phyloP scores from a whole-genome alignment of 1,140 invertebrate genomes.

The Hypsibius dujardini region DNA sequence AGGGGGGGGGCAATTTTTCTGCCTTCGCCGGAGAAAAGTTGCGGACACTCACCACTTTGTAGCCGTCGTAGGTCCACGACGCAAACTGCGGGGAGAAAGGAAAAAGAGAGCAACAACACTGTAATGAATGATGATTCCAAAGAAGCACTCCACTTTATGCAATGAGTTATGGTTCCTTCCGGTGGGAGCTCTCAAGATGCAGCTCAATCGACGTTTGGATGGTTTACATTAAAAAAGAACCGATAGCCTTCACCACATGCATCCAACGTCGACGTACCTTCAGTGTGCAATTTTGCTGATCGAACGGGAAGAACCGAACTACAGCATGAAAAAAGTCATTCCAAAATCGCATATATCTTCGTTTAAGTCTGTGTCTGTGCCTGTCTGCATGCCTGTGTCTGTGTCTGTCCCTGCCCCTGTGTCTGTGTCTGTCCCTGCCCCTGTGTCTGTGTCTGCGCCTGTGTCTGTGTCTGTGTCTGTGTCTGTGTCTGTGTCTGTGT shows the following conservation, averaged over 20 bases:
- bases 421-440: no score
- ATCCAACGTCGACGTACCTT: conserved; percentile 37
- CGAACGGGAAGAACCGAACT: conserved; percentile 85
- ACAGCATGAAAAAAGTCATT: conserved; percentile 38
- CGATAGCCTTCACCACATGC: no score
- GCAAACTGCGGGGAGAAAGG: conserved; percentile 46
- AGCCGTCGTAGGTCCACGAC: conserved; percentile 88
- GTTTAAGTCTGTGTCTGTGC: no score
- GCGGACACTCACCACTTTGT: conserved; percentile 45
- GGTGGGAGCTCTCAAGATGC: no score
- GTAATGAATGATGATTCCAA: background rate
- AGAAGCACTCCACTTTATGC: background rate
- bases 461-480: no score
- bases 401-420: no score
- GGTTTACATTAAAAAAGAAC: no score
- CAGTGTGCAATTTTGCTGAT: conserved; percentile 71
- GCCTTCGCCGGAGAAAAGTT: background rate
- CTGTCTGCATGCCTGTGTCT: no score
- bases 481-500: no score
- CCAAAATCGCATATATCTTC: no score
- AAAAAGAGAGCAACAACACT: background rate
- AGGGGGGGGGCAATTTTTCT: conserved; percentile 14
- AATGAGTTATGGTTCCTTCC: background rate
- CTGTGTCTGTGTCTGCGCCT: no score
- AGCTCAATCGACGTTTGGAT: no score